Evolutionary conservation across 2,888 invertebrate genomes (phyloP).

Genomic region (Nemoura dubitans): DNA sequence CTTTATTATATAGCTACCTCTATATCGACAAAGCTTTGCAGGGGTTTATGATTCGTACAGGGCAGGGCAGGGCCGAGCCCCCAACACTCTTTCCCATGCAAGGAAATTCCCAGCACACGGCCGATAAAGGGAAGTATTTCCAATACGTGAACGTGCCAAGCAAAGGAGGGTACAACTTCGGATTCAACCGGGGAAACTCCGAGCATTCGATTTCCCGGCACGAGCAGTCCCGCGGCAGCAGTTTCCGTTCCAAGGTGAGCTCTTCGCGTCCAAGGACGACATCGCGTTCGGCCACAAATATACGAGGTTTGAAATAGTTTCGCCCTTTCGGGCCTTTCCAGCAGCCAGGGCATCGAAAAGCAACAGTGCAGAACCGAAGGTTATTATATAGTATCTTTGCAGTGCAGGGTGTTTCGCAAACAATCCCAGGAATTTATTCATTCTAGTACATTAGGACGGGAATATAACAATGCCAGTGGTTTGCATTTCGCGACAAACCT

Average conservation of each 20-base stretch:
- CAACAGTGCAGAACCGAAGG: too few species aligned
- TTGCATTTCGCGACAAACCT: too few species aligned
- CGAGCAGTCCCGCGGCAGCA: slow-evolving; percentile 57
- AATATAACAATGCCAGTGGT: too few species aligned
- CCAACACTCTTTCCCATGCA: not conserved
- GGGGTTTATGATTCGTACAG: not conserved
- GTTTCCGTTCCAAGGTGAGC: slow-evolving; percentile 57
- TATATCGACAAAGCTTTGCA: not conserved
- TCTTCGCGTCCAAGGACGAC: not conserved
- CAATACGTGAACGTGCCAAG: slow-evolving; percentile 58
- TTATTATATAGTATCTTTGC: too few species aligned
- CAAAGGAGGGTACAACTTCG: slow-evolving; percentile 57
- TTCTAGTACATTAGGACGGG: too few species aligned
- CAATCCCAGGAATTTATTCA: too few species aligned
- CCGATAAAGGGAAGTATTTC: slow-evolving; percentile 52
- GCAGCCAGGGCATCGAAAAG: too few species aligned
- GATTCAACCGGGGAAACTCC: slow-evolving; percentile 57
- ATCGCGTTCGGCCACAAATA: too few species aligned
- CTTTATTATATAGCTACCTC: not conserved
- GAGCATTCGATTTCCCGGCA: slow-evolving; percentile 57
- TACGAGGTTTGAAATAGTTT: too few species aligned
- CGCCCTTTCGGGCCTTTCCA: too few species aligned
- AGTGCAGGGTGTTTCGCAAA: too few species aligned
- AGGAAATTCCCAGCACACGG: not conserved
- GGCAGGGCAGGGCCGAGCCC: not conserved